Conservation (phyloP, 2,797 vertebrate species). For the Xyrichtys novacula region DNA sequence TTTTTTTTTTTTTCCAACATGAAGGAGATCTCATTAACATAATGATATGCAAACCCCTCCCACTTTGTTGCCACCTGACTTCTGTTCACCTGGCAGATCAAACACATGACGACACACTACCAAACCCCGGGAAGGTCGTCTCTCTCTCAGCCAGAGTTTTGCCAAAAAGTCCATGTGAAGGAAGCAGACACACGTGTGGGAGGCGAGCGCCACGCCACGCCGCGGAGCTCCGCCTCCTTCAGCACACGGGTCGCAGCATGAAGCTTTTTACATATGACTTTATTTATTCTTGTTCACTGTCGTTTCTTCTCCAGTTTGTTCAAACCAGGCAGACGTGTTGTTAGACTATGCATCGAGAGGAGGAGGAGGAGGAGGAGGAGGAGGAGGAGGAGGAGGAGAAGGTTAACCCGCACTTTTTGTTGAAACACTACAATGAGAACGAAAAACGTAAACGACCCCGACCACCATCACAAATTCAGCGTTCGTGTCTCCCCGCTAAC, state of each 20-base stretch:
- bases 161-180: slow-evolving; percentile 81
- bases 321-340: slow-evolving; percentile 82
- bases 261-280: slow-evolving; percentile 86
- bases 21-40: slow-evolving; percentile 90
- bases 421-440: slow-evolving; percentile 68
- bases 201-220: slow-evolving; percentile 9
- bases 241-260: slow-evolving; percentile 77
- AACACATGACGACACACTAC: slow-evolving; percentile 32
- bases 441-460: slow-evolving; percentile 13
- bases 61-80: slow-evolving; percentile 88
- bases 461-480: slow-evolving; percentile 10
- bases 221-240: slow-evolving; percentile 57
- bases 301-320: slow-evolving; percentile 83
- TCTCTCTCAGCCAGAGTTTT: slow-evolving; percentile 84
- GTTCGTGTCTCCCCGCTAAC: slow-evolving; percentile 80
- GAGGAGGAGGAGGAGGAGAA: slow-evolving; percentile 32
- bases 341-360: slow-evolving; percentile 90
- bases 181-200: slow-evolving; percentile 59
- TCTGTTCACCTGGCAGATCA: slow-evolving; percentile 83
- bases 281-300: slow-evolving; percentile 90
- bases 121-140: slow-evolving; percentile 81
- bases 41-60: slow-evolving; percentile 82
- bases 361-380: slow-evolving; percentile 33
- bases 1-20: slow-evolving; percentile 72
- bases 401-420: slow-evolving; percentile 88